Percentiles rank a stretch among this genome's conserved stretches.
These are phyloP conservation scores for Poecilus cupreus DNA, from an alignment of 2,888 invertebrate species.

Conservation along the genomic window DNA sequence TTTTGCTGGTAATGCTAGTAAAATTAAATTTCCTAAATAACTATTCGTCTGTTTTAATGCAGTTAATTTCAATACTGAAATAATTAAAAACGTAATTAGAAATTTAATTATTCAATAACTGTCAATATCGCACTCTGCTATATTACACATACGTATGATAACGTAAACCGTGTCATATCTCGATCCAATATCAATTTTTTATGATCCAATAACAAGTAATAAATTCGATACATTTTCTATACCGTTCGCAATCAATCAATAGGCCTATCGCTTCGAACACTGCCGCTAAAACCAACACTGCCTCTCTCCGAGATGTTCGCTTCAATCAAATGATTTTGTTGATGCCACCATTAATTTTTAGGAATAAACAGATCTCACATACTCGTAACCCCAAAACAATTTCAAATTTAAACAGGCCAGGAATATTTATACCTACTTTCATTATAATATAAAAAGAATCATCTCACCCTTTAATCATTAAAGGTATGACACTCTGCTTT, in stretches of 20 bases:
- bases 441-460: too few relatives aligned
- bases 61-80: constrained; percentile 22
- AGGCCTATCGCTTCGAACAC: constrained; percentile 41
- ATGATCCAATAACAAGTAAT: constrained; percentile 55
- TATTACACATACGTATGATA: constrained; percentile 41
- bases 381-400: too few relatives aligned
- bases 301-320: not conserved
- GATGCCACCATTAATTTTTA: not conserved
- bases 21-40: not conserved
- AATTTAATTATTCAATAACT: constrained; percentile 55
- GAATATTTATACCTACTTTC: too few relatives aligned
- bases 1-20: too few relatives aligned
- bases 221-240: constrained; percentile 56
- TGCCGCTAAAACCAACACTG: constrained; percentile 14
- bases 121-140: constrained; percentile 50
- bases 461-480: too few relatives aligned
- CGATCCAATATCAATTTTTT: constrained; percentile 52
- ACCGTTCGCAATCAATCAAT: constrained; percentile 53
- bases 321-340: not conserved
- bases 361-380: not conserved
- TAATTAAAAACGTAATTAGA: constrained; percentile 52
- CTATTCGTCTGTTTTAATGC: not conserved
- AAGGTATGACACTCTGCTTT: too few relatives aligned
- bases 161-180: constrained; percentile 41
- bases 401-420: not conserved